phyloP scores from a whole-genome alignment of 1,140 invertebrate species.

The Probaryconus sp. region DNA sequence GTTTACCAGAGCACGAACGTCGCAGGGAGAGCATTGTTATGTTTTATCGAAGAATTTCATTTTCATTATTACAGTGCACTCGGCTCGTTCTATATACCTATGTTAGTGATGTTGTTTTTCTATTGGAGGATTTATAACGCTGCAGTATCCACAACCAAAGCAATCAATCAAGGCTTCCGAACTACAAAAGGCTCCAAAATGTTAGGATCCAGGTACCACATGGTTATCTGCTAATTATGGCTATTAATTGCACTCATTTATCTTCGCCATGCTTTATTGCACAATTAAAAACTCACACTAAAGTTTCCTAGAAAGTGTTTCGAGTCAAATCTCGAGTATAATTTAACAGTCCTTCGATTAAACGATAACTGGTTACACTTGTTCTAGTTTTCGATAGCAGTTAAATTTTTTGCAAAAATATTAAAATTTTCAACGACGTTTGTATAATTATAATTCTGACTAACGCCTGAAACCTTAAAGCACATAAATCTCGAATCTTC shows the following conservation, averaged over 20 bases:
- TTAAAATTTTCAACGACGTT: no score
- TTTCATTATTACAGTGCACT: slow-evolving; percentile 80
- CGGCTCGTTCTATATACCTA: slow-evolving; percentile 97
- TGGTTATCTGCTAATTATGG: slow-evolving; percentile 25
- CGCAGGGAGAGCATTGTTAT: slow-evolving; percentile 34
- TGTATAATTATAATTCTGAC: no score
- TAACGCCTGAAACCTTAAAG: no score
- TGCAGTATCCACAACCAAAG: slow-evolving; percentile 91
- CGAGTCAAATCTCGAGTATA: no score
- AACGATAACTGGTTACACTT: no score
- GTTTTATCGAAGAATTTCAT: slow-evolving; percentile 51
- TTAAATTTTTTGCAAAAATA: no score
- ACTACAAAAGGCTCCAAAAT: slow-evolving; percentile 87
- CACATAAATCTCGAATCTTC: no score
- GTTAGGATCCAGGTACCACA: slow-evolving; percentile 71
- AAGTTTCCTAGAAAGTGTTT: no score
- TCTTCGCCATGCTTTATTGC: no score
- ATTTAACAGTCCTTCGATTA: no score
- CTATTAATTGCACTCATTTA: not conserved
- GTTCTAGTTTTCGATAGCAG: no score
- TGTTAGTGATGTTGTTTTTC: slow-evolving; percentile 97
- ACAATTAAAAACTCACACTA: no score
- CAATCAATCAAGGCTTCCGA: slow-evolving; percentile 94
- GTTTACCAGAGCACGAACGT: slow-evolving; percentile 42
- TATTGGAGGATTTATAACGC: slow-evolving; percentile 97